These are phyloP conservation scores for Natrix natrix DNA, from an alignment of 2,797 vertebrate genomes.

Conservation along the genomic window DNA sequence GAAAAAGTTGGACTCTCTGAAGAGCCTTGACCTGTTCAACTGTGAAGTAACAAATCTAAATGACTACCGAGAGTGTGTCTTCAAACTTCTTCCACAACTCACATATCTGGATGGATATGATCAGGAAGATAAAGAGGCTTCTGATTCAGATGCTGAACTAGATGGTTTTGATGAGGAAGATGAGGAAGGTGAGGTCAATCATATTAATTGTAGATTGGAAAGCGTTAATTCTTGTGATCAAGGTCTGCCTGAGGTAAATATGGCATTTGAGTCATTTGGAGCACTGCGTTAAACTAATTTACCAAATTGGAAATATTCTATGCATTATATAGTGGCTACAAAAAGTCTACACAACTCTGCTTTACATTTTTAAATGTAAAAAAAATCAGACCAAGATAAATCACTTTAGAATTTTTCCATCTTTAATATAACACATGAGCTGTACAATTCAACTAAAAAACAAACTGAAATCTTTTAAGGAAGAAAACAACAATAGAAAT, in stretches of 20 bases:
- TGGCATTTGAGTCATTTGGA: not conserved
- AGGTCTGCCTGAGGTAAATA: not conserved
- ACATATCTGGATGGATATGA: slow-evolving; percentile 91
- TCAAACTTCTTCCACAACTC: slow-evolving; percentile 88
- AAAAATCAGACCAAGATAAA: not conserved
- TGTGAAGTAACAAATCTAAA: slow-evolving; percentile 93
- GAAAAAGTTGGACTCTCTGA: slow-evolving; percentile 91
- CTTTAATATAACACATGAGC: not conserved
- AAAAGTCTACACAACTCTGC: not conserved
- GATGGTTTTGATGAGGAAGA: slow-evolving; percentile 81
- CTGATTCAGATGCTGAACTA: slow-evolving; percentile 87
- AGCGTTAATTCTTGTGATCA: not conserved
- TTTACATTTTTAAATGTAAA: not conserved
- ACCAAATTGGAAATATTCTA: not conserved
- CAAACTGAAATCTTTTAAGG: not conserved
- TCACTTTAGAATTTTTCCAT: not conserved
- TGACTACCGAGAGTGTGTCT: slow-evolving; percentile 91
- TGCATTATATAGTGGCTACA: not conserved
- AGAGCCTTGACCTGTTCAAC: slow-evolving; percentile 93
- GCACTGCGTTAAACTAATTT: not conserved
- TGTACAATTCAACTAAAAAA: not conserved
- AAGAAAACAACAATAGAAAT: not conserved
- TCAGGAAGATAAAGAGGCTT: slow-evolving; percentile 83
- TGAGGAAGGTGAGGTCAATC: slow-evolving; percentile 72
- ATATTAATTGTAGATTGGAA: not conserved